Conservation (phyloP, 2,797 vertebrate species). For the Coregonus suidteri region DNA sequence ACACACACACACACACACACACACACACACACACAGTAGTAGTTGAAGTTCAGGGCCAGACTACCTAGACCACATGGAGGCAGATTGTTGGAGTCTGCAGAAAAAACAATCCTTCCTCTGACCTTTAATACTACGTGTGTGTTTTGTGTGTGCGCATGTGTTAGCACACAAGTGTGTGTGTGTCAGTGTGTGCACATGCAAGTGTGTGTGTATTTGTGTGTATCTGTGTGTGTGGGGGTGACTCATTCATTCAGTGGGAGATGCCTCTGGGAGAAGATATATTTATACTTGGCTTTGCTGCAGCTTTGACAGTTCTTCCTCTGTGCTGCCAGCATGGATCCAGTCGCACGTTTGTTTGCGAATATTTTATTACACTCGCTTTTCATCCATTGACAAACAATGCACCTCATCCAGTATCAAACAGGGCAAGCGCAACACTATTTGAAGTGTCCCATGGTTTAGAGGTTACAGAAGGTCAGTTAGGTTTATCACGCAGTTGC, state of each 20-base stretch:
- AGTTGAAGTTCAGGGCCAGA: neutral
- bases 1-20: too few species aligned
- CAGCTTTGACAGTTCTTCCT: conserved; percentile 29
- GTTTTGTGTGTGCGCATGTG: conserved; percentile 10
- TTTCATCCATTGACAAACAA: neutral
- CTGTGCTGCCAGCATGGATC: conserved; percentile 12
- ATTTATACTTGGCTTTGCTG: conserved; percentile 50
- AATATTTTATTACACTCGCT: neutral
- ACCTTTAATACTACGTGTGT: conserved; percentile 23
- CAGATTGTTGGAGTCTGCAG: neutral
- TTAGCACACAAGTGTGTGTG: neutral
- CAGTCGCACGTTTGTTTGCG: neutral
- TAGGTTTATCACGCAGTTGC: neutral
- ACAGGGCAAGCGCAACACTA: neutral
- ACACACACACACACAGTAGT: neutral
- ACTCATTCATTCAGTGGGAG: conserved; percentile 49
- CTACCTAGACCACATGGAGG: conserved; percentile 9
- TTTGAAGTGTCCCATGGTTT: neutral
- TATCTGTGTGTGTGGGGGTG: conserved; percentile 18
- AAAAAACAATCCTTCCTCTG: conserved; percentile 20
- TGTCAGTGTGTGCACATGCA: neutral
- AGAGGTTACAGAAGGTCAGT: conserved; percentile 1
- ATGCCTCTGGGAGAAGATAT: conserved; percentile 51
- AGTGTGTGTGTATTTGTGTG: neutral
- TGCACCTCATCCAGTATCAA: neutral